Evolutionary conservation across 2,797 vertebrate genomes (phyloP), one percentile per base, ranked within the genome.

Genomic region (Synanceia verrucosa): DNA sequence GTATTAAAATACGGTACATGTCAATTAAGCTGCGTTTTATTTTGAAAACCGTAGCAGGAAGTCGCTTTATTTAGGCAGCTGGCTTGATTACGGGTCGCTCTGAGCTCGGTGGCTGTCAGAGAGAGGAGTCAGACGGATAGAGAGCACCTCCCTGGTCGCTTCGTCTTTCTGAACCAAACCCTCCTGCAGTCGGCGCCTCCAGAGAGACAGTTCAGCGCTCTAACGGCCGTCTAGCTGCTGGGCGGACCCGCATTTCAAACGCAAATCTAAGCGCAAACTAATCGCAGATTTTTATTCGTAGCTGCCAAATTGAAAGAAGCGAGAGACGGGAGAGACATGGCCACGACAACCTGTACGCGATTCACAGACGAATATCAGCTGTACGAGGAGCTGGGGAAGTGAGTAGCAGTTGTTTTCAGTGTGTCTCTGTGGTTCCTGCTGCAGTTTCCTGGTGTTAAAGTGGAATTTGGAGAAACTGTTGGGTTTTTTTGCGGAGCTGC

Each of bases 321-420:
- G 60, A 79, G 72, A 85, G 69, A 81, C 43, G 77, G 75, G 76
- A 81, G 76, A 91, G 92, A 94, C 90, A 99, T 98, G 97, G 97
- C 97, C 83, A 95, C 95, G 89, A 96, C 97, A 88, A 96, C 96
- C 91, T 98, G 97, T 89, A 98, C 97, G 91, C 95, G 97, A 89
- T 99, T 99, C 91, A 99, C 97, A 77, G 97, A 98, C 93, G 97
- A 99, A 65, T 99, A 95, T 91, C 97, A 99, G 95, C 95, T 99
- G 12, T 99, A 98, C 89, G 97, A 99, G 92, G 97, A 98, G 96
- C 97, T 99, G 65, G 97, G 97, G 89, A 99, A 98, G 97, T 98
- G 95, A 95, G 94, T 93, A 37, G 36, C 6, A 1, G 5, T 4
- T 9, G 44, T 4, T 50, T 26, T 23, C 5, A 0, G 9, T 19